phyloP scores from a whole-genome alignment of 1,140 invertebrate species.

The Caenorhabditis elegans region WBcel235 BX284605.5:8496001-8496500 shows the following conservation, averaged over 20 bases:
- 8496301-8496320: neutral
- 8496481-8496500: neutral
- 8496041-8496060: neutral
- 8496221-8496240: neutral
- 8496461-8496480: neutral
- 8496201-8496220: neutral
- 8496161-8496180: conserved; percentile 55
- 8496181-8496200: neutral
- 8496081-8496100: conserved; percentile 30
- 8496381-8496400: neutral
- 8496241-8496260: neutral
- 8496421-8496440: neutral
- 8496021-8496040: conserved; percentile 25
- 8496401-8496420: conserved; percentile 10
- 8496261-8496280: neutral
- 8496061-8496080: conserved; percentile 43
- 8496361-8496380: neutral
- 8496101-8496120: conserved; percentile 58
- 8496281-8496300: neutral
- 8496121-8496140: conserved; percentile 61
- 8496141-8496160: conserved; percentile 59
- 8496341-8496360: neutral
- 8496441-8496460: neutral
- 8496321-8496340: neutral
- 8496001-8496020: neutral